Conservation (phyloP, 92 coral and sea anemone species). For the Phenganax stokvisi region DNA sequence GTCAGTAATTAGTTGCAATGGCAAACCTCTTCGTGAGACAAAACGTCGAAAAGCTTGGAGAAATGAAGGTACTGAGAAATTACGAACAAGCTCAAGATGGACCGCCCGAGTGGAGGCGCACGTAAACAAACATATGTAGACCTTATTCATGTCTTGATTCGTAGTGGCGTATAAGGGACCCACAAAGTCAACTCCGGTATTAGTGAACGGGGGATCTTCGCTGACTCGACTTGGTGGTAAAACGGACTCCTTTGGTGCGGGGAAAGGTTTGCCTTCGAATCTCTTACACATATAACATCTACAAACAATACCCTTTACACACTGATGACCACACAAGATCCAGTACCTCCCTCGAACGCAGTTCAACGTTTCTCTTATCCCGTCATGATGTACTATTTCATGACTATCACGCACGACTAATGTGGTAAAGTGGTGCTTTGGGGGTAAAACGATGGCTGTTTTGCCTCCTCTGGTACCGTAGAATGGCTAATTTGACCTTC, state of each 20-base stretch:
- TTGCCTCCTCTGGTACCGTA: neutral
- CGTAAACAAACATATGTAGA: slow-evolving; percentile 15
- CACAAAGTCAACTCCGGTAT: slow-evolving; percentile 11
- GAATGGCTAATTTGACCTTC: slow-evolving; percentile 11
- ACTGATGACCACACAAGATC: neutral
- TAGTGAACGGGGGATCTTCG: slow-evolving; percentile 6
- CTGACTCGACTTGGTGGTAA: slow-evolving; percentile 25
- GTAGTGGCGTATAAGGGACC: slow-evolving; percentile 13
- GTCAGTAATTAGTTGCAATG: neutral
- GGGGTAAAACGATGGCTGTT: slow-evolving; percentile 20
- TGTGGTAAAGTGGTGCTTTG: slow-evolving; percentile 16
- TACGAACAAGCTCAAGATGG: slow-evolving; percentile 18
- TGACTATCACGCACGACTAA: slow-evolving; percentile 11
- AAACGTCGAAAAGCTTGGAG: slow-evolving; percentile 12
- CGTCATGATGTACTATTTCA: slow-evolving; percentile 17
- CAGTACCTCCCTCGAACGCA: slow-evolving; percentile 8
- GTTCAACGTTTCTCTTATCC: slow-evolving; percentile 26
- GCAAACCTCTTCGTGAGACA: neutral
- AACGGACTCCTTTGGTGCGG: neutral
- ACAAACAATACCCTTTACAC: neutral
- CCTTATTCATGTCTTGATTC: neutral
- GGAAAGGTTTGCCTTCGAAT: slow-evolving; percentile 20
- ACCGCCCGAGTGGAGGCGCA: slow-evolving; percentile 24
- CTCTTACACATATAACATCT: slow-evolving; percentile 8
- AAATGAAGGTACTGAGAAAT: neutral